Base-by-base conservation (phyloP, 2,888 invertebrate species). In the Stenichneumon culpator region DNA sequence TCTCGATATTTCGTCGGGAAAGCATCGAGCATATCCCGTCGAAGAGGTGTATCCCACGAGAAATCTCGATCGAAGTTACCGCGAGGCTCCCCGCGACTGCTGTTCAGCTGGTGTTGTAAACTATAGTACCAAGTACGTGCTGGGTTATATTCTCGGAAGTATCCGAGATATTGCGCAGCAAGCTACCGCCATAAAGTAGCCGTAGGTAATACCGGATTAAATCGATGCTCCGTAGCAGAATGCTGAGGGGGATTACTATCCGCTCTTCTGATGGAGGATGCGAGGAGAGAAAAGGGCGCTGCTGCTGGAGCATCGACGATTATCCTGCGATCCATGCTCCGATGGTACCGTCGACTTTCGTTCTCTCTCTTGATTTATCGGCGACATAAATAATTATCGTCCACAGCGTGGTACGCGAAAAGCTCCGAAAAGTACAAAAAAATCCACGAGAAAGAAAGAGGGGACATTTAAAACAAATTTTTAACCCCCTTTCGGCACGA, bases 151-250 rank as follows among this genome's bases (percentile, higher is more conserved):
- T 19, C 69, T 82, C 73, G 81, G 65, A 84, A 82, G 78, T 74
- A 79, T 81, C 68, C 73, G 73, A 68, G 77, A 84, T 84, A 81
- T 84, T 79, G 54, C 74, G 65, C 72, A 78, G 81, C 81, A 74
- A 74, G 69, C 74, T 54, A 47, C 74, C 19, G 69, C 73, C 83
- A 85, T 86, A 85, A 86, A 80, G 79, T 86, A 83, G 80, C 84
- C 73, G 44, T 83, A 69, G 54, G 77, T 85, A 70, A 86, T 80
- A 78, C 74, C 60, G 83, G 82, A 79, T 83, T 77, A 77, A 85
- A 86, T 85, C 83, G 86, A 85, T 79, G 81, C 70, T 47, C 72
- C 52, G 67, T 11, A 73, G 73, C 67, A 52, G 57, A 22, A 70
- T 32, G 69, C n/a, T 36, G 70, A 32, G 68, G 28, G 44, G 74